Conservation (phyloP, 2,113 vertebrate species). For the Xyliphius kryptos region DNA sequence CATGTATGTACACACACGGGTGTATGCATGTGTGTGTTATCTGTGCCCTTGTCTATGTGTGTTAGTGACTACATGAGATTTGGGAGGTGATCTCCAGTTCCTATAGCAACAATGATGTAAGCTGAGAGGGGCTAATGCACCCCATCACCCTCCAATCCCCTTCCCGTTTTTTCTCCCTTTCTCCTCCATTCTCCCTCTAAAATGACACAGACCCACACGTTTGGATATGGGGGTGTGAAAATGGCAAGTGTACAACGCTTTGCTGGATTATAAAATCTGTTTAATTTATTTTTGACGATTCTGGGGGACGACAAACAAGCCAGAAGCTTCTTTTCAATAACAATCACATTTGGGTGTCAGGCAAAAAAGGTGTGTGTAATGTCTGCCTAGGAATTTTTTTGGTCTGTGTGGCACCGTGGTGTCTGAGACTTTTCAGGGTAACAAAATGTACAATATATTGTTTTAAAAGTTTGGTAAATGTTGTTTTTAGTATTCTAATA, state of each 20-base stretch:
- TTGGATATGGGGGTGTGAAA: constrained; percentile 35
- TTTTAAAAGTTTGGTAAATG: background rate
- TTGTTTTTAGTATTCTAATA: background rate
- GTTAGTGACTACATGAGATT: constrained; percentile 26
- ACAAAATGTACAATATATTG: background rate
- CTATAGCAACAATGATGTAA: constrained; percentile 53
- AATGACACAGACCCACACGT: constrained; percentile 33
- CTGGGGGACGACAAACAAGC: constrained; percentile 27
- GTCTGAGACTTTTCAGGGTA: constrained; percentile 29
- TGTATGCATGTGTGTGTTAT: constrained; percentile 13
- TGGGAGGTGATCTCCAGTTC: constrained; percentile 48
- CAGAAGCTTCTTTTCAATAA: constrained; percentile 24
- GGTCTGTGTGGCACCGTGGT: constrained; percentile 21
- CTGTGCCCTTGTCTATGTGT: background rate
- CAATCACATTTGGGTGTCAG: constrained; percentile 24
- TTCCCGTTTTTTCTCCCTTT: constrained; percentile 18
- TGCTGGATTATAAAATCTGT: constrained; percentile 34
- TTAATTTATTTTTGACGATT: constrained; percentile 11
- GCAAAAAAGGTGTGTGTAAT: constrained; percentile 34
- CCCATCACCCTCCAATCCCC: constrained; percentile 29
- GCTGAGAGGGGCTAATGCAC: constrained; percentile 42
- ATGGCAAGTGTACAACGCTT: constrained; percentile 34
- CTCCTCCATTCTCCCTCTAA: constrained; percentile 37
- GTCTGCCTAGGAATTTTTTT: constrained; percentile 36
- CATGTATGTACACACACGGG: background rate